Evolutionary conservation across 23 tunicate genomes (phyloP), one percentile per base, ranked within the genome.

Genomic region (Clavelina lepadiformis): DNA sequence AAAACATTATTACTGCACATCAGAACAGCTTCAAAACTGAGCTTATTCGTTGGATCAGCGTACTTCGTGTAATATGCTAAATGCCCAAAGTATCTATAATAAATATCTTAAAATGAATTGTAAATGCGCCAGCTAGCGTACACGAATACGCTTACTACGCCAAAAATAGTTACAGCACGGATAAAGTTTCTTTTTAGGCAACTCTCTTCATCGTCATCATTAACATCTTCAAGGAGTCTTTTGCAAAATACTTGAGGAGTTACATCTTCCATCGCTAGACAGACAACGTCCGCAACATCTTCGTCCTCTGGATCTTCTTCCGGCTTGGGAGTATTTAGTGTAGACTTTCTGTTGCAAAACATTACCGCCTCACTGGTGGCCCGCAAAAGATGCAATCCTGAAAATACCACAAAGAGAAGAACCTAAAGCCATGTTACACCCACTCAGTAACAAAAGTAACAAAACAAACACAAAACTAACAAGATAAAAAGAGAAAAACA

Each of bases 241-340:
- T 37, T 35, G 24, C 21, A 46, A n/a, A 69, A 53, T 6, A 54
- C 20, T 31, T 32, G 52, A 7, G 75, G 75, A 33, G 63, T 52
- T 27, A 7, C 34, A 11, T 33, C 63, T 53, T 53, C 46, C 62
- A 69, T 31, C 5, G 75, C 75, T 69, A 13, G 22, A 7, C 30
- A 4, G 3, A 69, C 20, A 3, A 69, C 28, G 32, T 52, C 63
- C 3, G 75, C 5, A 5, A 54, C 75, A 26, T 69, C 75, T 3
- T 69, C 75, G 20, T 69, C 75, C 33, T 69, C 75, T 5, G 75
- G 63, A 3, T 69, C 75, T 69, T 69, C 75, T 13, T 52, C 75
- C 29, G 47, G 52, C 28, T 69, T 54, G 4, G 36, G 44, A 3
- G 58, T 21, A 52, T 69, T 69, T 24, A 6, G 34, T 13, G 46